These are phyloP conservation scores for Myotis brandtii DNA, from an alignment of 2,113 vertebrate genomes.

Conservation along the genomic window DNA sequence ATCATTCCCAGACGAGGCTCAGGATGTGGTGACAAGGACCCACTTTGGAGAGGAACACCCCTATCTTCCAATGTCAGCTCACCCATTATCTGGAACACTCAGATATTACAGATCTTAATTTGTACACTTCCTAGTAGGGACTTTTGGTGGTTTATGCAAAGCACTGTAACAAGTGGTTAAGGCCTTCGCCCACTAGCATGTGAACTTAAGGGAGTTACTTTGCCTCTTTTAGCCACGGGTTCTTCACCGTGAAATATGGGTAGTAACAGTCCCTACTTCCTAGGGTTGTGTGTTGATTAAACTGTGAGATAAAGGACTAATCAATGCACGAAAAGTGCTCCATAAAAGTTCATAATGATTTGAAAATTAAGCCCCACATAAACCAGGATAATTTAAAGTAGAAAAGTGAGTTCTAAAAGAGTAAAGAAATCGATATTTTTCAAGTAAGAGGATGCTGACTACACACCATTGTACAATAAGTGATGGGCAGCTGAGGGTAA, in stretches of 20 bases:
- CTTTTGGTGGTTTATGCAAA: background rate
- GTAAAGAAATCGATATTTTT: background rate
- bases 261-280: background rate
- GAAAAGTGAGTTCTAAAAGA: background rate
- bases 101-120: background rate
- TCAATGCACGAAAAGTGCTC: background rate
- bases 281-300: background rate
- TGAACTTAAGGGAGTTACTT: background rate
- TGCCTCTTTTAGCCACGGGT: background rate
- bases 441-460: background rate
- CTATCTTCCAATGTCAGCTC: background rate
- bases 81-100: background rate
- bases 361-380: background rate
- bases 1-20: background rate
- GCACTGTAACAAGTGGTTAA: background rate
- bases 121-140: background rate
- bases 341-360: background rate
- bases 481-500: background rate
- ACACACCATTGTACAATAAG: background rate
- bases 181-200: background rate
- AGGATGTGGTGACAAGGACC: background rate
- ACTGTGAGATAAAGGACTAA: background rate
- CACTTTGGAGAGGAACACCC: background rate
- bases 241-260: background rate
- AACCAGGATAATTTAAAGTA: background rate